phyloP scores from a whole-genome alignment of 2,888 invertebrate species.

The Apeira syringaria region DNA sequence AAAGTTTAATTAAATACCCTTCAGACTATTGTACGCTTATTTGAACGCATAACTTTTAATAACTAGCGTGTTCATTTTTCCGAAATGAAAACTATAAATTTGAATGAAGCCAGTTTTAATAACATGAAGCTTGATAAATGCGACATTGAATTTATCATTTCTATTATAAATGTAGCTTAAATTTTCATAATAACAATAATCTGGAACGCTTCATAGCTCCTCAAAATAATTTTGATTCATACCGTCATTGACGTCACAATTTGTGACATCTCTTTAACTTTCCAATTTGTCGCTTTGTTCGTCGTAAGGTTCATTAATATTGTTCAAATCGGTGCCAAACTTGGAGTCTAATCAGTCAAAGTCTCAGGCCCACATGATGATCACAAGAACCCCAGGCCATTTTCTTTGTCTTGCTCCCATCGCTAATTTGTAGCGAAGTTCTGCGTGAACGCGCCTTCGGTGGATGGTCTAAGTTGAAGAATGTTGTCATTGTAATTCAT shows the following conservation, averaged over 20 bases:
- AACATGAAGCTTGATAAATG: not conserved
- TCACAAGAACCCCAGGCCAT: constrained; percentile 29
- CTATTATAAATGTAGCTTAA: too few species aligned
- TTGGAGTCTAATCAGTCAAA: constrained; percentile 29
- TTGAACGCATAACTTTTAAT: constrained; percentile 25
- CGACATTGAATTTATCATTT: not conserved
- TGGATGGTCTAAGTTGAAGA: constrained; percentile 2
- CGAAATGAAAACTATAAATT: constrained; percentile 19
- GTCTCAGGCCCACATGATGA: constrained; percentile 30
- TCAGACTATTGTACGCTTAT: constrained; percentile 21
- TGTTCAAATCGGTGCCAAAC: constrained; percentile 7
- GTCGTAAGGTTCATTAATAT: constrained; percentile 26
- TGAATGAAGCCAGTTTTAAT: constrained; percentile 7
- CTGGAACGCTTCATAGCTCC: not conserved
- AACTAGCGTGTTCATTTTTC: constrained; percentile 19
- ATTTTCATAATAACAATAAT: not conserved
- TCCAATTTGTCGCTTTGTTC: constrained; percentile 23
- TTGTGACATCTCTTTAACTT: constrained; percentile 25
- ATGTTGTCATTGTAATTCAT: too few species aligned
- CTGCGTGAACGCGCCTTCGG: constrained; percentile 31
- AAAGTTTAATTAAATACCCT: constrained; percentile 43
- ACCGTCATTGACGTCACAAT: constrained; percentile 22
- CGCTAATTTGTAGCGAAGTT: constrained; percentile 36
- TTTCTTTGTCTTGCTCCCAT: constrained; percentile 34
- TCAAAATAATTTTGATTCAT: constrained; percentile 19